A percentile compares a stretch with the other conserved stretches of the same genome.
These are phyloP conservation scores for Ciconia nigra DNA, from an alignment of 2,797 vertebrate genomes.

Conservation along the genomic window DNA sequence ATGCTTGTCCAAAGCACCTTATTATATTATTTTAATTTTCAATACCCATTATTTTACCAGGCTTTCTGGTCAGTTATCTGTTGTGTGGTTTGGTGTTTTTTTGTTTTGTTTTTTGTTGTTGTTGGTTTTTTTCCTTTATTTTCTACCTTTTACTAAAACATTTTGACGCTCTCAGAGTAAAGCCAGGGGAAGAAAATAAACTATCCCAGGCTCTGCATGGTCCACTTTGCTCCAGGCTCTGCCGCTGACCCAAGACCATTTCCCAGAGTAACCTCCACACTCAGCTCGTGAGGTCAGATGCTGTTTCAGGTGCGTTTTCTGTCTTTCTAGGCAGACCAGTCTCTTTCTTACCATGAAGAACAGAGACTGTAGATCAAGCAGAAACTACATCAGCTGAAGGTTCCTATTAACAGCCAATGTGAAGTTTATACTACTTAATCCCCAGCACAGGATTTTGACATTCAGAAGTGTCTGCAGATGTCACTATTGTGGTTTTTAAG, in stretches of 20 bases:
- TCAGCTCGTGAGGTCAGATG: background rate
- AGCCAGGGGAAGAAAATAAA: background rate
- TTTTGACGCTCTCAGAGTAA: background rate
- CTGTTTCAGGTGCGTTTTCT: background rate
- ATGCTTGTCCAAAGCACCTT: background rate
- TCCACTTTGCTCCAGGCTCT: background rate
- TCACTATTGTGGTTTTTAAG: background rate
- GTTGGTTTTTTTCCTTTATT: background rate
- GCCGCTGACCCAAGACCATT: background rate
- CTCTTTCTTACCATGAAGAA: background rate
- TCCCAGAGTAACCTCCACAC: background rate
- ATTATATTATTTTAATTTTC: background rate
- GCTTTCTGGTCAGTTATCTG: background rate
- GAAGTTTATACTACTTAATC: background rate
- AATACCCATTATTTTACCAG: background rate
- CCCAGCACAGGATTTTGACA: background rate
- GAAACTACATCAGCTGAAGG: background rate
- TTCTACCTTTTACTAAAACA: background rate
- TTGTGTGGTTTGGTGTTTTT: background rate
- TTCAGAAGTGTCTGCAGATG: background rate
- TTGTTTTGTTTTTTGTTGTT: too few relatives aligned
- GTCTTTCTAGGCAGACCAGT: background rate
- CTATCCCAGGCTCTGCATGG: fast-evolving
- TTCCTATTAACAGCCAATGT: background rate
- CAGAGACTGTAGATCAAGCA: background rate